These are phyloP conservation scores for Blastobasis lacticolella DNA, from an alignment of 2,888 invertebrate species.

Conservation along the genomic window DNA sequence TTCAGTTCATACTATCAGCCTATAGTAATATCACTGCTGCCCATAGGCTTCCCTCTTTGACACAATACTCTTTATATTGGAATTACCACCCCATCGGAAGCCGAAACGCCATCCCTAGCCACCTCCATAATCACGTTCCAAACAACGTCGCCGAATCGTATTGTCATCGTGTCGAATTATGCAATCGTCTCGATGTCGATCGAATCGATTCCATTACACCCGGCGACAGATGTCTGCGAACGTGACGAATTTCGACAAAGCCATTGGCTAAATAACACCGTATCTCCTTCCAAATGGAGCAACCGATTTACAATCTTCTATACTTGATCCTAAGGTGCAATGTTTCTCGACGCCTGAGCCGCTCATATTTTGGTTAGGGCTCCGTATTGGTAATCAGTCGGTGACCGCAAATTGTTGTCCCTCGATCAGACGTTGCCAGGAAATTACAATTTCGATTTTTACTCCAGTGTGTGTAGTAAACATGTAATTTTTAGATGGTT, in stretches of 20 bases:
- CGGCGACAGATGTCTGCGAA: constrained; percentile 70
- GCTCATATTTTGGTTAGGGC: constrained; percentile 42
- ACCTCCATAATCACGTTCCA: constrained; percentile 46
- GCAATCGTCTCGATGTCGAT: constrained; percentile 52
- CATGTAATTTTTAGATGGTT: constrained; percentile 20
- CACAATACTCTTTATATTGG: no score
- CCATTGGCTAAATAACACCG: constrained; percentile 32
- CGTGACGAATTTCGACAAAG: constrained; percentile 71
- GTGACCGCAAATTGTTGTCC: constrained; percentile 74
- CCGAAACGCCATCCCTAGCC: no score
- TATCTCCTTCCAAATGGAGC: constrained; percentile 12
- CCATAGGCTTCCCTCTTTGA: no score
- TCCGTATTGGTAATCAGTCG: constrained; percentile 66
- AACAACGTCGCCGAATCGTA: constrained; percentile 47
- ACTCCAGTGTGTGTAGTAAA: constrained; percentile 50
- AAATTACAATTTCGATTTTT: constrained; percentile 72
- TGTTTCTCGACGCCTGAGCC: constrained; percentile 9
- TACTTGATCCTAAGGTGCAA: constrained; percentile 18
- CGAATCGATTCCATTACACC: constrained; percentile 63
- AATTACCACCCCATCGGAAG: no score
- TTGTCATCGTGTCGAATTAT: constrained; percentile 71
- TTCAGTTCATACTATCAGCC: no score
- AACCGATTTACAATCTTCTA: constrained; percentile 8
- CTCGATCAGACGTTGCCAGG: constrained; percentile 69
- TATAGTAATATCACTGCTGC: no score